phyloP scores from a whole-genome alignment of 2,888 invertebrate genomes.

The Eupithecia dodoneata region DNA sequence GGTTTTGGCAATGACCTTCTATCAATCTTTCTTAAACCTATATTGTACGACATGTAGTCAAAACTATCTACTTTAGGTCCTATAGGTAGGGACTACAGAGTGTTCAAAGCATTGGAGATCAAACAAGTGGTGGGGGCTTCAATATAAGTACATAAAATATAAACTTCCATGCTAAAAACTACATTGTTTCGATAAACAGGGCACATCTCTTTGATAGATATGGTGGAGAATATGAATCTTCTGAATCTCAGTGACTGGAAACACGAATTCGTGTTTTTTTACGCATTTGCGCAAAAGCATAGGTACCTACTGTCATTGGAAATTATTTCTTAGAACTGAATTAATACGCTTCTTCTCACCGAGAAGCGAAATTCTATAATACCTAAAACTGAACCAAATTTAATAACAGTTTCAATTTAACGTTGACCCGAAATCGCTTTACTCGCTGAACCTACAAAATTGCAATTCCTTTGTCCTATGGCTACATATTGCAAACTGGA shows the following conservation, averaged over 20 bases:
- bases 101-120: background rate
- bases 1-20: background rate
- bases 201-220: background rate
- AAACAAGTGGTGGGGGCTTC: background rate
- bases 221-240: background rate
- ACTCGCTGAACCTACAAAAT: slow-evolving; percentile 5
- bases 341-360: background rate
- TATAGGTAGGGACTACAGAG: background rate
- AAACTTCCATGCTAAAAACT: background rate
- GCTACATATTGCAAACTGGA: slow-evolving; percentile 18
- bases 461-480: slow-evolving; percentile 16
- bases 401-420: background rate
- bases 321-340: too few relatives aligned
- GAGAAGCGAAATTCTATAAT: background rate
- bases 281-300: too few relatives aligned
- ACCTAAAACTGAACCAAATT: background rate
- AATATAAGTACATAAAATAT: background rate
- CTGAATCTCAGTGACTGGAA: background rate
- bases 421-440: background rate
- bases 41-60: background rate
- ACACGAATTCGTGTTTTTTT: background rate
- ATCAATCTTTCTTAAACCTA: background rate
- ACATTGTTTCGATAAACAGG: background rate
- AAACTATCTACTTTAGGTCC: background rate
- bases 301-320: too few relatives aligned